Percentiles rank a stretch among this genome's conserved stretches.
Conservation (phyloP, 2,113 vertebrate genomes). For the Eulacestoma nigropectus region DNA sequence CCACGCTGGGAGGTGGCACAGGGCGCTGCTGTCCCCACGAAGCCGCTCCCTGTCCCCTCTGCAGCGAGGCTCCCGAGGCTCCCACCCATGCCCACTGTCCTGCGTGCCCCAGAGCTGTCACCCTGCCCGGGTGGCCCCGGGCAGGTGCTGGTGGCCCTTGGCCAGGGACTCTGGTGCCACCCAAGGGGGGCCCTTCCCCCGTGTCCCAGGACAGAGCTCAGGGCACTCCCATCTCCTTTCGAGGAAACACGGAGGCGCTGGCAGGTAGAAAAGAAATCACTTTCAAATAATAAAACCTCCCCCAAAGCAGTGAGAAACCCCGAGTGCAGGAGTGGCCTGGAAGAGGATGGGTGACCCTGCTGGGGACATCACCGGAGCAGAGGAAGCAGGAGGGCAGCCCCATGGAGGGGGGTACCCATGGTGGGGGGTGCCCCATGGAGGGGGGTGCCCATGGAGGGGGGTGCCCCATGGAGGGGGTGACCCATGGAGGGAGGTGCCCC, state of each 20-base stretch:
- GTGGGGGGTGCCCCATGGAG: neutral
- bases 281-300: neutral
- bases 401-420: neutral
- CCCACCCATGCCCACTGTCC: neutral
- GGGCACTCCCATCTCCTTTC: accelerated
- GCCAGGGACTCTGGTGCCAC: neutral
- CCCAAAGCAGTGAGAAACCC: accelerated
- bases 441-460: no score
- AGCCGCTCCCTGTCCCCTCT: neutral
- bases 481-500: no score
- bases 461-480: no score
- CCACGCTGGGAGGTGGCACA: accelerated
- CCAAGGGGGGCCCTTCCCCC: accelerated
- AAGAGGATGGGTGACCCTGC: neutral
- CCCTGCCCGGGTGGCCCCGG: accelerated
- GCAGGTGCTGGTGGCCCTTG: neutral
- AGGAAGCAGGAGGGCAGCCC: neutral
- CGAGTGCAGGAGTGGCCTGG: neutral
- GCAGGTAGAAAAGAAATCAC: no score
- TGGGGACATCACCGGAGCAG: neutral
- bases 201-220: accelerated
- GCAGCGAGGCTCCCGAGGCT: accelerated
- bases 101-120: neutral
- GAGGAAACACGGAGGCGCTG: neutral
- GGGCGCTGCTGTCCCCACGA: neutral